Base-by-base conservation (phyloP, 2,797 vertebrate genomes). In the Platyrinchus mystaceus region DNA sequence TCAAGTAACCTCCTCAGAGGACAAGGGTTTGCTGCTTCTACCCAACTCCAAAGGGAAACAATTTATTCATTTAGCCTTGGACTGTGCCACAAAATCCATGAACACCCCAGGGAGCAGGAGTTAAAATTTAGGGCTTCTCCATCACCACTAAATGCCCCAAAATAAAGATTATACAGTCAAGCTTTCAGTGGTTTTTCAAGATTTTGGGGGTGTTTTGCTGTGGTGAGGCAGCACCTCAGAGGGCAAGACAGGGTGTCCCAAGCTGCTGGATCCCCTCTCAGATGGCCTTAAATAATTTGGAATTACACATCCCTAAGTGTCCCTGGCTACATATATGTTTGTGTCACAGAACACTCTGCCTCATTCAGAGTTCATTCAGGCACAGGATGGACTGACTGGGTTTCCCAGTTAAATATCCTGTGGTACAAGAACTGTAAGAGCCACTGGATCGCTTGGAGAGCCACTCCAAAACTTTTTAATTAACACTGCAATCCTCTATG, bases 391-490 rank as follows among this genome's bases (percentile, higher is more conserved):
- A 67, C 41, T 58, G 78, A 52, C 60, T 22, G 0, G 43, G 43
- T 67, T 90, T 85, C 66, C 70, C 60, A 67, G 39, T 53, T 55
- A 84, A 69, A 75, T 50, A 67, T 59, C 53, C 44, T 30, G 34
- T 22, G 6, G 22, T 22, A 37, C 20, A 67, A 80, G 43, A 74
- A 26, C 24, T 50, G 14, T 36, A 81, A 85, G 73, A 89, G 60
- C 50, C 62, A 32, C 44, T 80, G 82, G 22, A 36, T 88, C 1
- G 0, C 55, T 56, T 71, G 26, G 59, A 91, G 77, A 91, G 67
- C 63, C 66, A 43, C 85, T 91, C 76, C 50, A 59, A 50, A 75
- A 75, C 80, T 87, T 90, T 91, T 73, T 79, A 86, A 94, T 94
- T 90, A 93, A 92, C 62, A 85, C 84, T 26, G 21, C 80, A 84